Evolutionary conservation across 2,888 invertebrate species (phyloP).

Genomic region (Phasia obesa): DNA sequence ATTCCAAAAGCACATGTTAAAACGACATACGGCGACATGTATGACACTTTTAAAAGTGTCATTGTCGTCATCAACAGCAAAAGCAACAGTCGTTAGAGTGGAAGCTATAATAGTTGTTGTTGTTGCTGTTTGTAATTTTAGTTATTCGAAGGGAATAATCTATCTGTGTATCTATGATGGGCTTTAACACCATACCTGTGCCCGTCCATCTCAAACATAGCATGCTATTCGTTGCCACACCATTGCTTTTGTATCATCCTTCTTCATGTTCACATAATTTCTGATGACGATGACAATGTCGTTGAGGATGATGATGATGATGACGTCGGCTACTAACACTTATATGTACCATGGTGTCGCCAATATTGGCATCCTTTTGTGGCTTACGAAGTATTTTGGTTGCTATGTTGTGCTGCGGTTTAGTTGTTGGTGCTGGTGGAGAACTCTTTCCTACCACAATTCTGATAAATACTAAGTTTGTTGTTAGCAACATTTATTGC

Average conservation of each 20-base stretch:
- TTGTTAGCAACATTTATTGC: slow-evolving; percentile 56
- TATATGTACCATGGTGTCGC: slow-evolving; percentile 61
- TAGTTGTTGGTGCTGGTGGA: slow-evolving; percentile 31
- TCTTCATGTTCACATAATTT: slow-evolving; percentile 57
- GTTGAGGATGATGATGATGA: slow-evolving; percentile 48
- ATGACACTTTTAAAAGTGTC: slow-evolving; percentile 69
- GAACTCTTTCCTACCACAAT: neutral
- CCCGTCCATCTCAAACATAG: slow-evolving; percentile 17
- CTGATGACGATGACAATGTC: slow-evolving; percentile 43
- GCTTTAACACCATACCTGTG: slow-evolving; percentile 21
- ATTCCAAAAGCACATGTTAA: slow-evolving; percentile 69
- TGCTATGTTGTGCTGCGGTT: slow-evolving; percentile 21
- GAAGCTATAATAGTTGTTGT: slow-evolving; percentile 10
- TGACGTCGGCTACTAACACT: slow-evolving; percentile 24
- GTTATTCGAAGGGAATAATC: slow-evolving; percentile 33
- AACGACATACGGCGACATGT: slow-evolving; percentile 67
- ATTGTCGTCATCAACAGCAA: slow-evolving; percentile 62
- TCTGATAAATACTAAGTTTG: slow-evolving; percentile 47
- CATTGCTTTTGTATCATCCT: slow-evolving; percentile 39
- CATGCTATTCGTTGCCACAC: slow-evolving; percentile 7
- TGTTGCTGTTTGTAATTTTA: neutral
- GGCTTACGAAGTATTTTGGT: slow-evolving; percentile 35
- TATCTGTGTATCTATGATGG: slow-evolving; percentile 31
- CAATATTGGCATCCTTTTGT: slow-evolving; percentile 68
- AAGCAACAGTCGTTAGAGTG: slow-evolving; percentile 34